Base-by-base conservation (phyloP, 2,888 invertebrate species). In the Ophioninae sp. region DNA sequence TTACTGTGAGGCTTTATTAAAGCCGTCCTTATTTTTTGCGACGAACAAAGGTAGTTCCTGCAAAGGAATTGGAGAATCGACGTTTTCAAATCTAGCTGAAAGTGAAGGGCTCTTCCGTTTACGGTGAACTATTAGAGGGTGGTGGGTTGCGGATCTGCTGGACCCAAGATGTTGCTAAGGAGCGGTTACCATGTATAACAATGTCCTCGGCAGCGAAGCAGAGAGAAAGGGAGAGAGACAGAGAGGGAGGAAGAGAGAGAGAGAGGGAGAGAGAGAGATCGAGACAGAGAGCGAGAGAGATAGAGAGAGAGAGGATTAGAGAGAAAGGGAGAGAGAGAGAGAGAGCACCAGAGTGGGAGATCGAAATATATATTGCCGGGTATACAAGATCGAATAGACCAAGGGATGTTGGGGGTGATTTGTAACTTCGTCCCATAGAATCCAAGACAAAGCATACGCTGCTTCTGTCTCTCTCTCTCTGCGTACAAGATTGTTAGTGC, bases 141-240 rank as follows among this genome's bases (percentile, higher is more conserved):
- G 50, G 50, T 50, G 50, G 50, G 50, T 50, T 50, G 17, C 17
- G 50, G 13, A 50, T 50, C 50, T 50, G 50, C 50, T 17, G 50
- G 50, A 50, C 50, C 50, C 50, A 50, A 50, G 50, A 50, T 50
- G 50, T 50, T 50, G 50, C 50, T 50, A 50, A 50, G 50, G 50
- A 50, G 50, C 50, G 50, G 50, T 50, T 50, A 17, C 50, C 50
- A 50, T 50, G 50, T 50, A 50, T 50, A 50, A 50, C 50, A 50
- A 17, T 50, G 50, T 50, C 17, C 50, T 50, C 50, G 50, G 50
- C 50, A 50, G 50, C 50, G 50, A 17, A 50, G 50, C 50, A 50
- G 50, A 50, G 13, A 10, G 50, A 44, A 3, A 10, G 3, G 13
- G 7, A 13, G 44, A 44, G 10, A 5, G 10, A 44, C 13, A 44